A percentile compares a stretch with the other conserved stretches of the same genome.
Evolutionary conservation across 2,888 invertebrate species (phyloP).

Genomic region (Argyra leucocephala): DNA sequence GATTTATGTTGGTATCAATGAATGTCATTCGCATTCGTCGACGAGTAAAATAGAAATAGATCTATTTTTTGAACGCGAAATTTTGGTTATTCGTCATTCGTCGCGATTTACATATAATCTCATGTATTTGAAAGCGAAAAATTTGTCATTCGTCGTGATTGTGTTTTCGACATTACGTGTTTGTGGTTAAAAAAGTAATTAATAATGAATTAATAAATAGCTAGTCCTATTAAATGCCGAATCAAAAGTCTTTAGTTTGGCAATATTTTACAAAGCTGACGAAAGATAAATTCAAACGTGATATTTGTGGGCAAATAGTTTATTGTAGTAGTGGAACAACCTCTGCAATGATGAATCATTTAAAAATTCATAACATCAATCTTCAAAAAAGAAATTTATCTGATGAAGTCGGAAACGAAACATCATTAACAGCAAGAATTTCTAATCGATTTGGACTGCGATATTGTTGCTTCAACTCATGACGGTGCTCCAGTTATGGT

Average conservation of each 20-base stretch:
- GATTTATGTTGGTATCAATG: no score
- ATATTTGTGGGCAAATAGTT: background rate
- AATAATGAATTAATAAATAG: background rate
- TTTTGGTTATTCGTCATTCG: no score
- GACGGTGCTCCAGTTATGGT: no score
- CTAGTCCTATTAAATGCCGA: background rate
- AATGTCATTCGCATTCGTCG: no score
- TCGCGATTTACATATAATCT: no score
- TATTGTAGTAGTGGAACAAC: slow-evolving; percentile 7
- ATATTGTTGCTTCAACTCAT: slow-evolving; percentile 4
- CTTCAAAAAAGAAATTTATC: background rate
- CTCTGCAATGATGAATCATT: slow-evolving; percentile 7
- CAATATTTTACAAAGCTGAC: slow-evolving; percentile 1
- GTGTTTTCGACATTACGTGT: background rate
- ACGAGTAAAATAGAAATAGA: no score
- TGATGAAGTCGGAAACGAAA: background rate
- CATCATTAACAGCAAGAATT: slow-evolving; percentile 1
- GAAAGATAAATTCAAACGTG: background rate
- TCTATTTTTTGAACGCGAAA: no score
- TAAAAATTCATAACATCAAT: background rate
- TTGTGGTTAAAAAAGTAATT: background rate
- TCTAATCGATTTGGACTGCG: slow-evolving; percentile 2
- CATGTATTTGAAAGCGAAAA: no score
- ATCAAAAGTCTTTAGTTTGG: slow-evolving; percentile 8
- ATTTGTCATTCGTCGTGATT: no score